phyloP scores from a whole-genome alignment of 2,113 vertebrate genomes.

The Limnothrissa miodon region DNA sequence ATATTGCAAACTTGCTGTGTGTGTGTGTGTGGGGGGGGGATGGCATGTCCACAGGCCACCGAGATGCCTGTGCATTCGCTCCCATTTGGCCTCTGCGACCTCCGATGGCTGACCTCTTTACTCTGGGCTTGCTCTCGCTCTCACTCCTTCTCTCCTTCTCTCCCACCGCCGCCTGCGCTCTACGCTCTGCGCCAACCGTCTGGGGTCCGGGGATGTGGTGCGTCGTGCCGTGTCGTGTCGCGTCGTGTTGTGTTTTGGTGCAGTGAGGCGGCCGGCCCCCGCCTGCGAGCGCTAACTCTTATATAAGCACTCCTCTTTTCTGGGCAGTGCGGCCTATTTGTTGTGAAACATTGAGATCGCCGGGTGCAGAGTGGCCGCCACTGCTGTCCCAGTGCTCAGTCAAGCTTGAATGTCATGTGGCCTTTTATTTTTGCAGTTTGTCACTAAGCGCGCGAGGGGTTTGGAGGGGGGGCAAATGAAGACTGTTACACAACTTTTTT shows the following conservation, averaged over 20 bases:
- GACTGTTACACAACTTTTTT: slow-evolving; percentile 23
- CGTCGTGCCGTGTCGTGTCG: too few relatives aligned
- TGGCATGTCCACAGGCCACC: slow-evolving; percentile 6
- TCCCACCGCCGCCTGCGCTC: background rate
- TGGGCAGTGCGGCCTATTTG: slow-evolving; percentile 31
- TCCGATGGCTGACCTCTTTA: slow-evolving; percentile 37
- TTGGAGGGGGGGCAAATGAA: background rate
- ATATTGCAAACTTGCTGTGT: slow-evolving; percentile 4
- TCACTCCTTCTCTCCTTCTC: background rate
- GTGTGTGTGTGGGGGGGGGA: background rate
- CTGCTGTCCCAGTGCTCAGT: slow-evolving; percentile 7
- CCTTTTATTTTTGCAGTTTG: slow-evolving; percentile 20
- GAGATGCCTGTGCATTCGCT: background rate
- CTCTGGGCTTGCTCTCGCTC: background rate
- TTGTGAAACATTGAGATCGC: slow-evolving; percentile 32
- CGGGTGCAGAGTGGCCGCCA: background rate
- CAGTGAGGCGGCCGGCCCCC: background rate
- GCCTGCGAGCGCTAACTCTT: background rate
- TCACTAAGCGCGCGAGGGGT: background rate
- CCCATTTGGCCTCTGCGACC: slow-evolving; percentile 10
- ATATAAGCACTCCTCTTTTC: slow-evolving; percentile 3
- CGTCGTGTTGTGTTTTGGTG: background rate
- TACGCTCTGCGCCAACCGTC: background rate
- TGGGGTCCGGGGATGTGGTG: background rate
- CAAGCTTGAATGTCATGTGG: slow-evolving; percentile 37